These are phyloP conservation scores for Chamaetylas fuelleborni DNA, from an alignment of 2,113 vertebrate genomes.

Conservation along the genomic window DNA sequence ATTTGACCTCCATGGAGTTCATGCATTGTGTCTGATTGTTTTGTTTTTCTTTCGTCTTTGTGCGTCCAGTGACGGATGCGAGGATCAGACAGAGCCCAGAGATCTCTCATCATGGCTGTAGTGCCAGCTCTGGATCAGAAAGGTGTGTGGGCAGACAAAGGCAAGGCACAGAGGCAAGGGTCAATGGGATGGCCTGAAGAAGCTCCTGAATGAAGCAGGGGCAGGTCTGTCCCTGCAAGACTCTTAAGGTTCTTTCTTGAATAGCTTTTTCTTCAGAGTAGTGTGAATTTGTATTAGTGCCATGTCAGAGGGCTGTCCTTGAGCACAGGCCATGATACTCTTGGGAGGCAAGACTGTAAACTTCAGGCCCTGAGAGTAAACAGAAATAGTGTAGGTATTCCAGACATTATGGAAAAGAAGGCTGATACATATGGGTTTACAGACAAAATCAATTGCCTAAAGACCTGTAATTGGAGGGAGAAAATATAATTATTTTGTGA, in stretches of 20 bases:
- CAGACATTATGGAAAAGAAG: background rate
- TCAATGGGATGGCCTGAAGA: background rate
- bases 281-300: no score
- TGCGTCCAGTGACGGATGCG: accelerated
- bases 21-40: background rate
- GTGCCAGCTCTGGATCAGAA: background rate
- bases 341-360: background rate
- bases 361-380: background rate
- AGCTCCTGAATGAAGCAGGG: background rate
- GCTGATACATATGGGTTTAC: background rate
- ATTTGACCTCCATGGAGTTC: background rate
- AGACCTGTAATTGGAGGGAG: background rate
- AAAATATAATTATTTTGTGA: background rate
- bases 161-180: background rate
- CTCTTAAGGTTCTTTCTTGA: background rate
- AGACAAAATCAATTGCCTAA: background rate
- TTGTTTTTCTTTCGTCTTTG: background rate
- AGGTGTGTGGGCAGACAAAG: background rate
- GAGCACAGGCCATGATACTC: background rate
- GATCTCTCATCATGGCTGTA: accelerated
- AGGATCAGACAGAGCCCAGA: background rate
- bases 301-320: background rate
- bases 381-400: background rate
- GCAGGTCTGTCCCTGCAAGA: accelerated
- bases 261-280: background rate